Base-by-base conservation (phyloP, 2,113 vertebrate species). In the Phainopepla nitens region DNA sequence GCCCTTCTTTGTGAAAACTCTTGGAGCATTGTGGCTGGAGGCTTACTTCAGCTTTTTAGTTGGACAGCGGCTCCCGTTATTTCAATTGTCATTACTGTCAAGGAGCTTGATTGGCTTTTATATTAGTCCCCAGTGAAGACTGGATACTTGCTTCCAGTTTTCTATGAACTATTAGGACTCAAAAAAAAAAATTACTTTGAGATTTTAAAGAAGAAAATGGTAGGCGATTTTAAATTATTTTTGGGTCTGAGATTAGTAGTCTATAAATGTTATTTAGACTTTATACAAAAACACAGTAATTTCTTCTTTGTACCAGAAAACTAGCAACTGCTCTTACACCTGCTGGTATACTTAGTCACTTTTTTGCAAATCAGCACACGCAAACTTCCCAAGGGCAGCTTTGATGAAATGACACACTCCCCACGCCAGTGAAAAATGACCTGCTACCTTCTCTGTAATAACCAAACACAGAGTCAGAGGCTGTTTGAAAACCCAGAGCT, bases 301-400 rank as follows among this genome's bases (percentile, higher is more conserved):
- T 96, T 95, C 42, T 82, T 80, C 78, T 91, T 92, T 61, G 18
- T 72, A 79, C 31, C 15, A 71, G 80, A 82, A 77, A 96, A 39
- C 50, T 22, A 68, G 31, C n/a, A 84, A 61, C 69, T 66, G 64
- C n/a, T 82, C 62, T 78, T 53, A 91, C 68, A 93, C 75, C 78
- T 58, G 45, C 93, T 77, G 54, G 31, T 79, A 45, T 25, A 64
- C 62, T 93, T 91, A 93, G 49, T 94, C 56, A 91, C 44, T 66
- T 39, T 83, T 89, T 57, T 76, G 68, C 82, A 91, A 78, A 80
- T 76, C 65, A 49, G 68, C 36, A 11, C 42, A 64, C 65, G 49
- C 50, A 70, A 80, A 62, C 39, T 77, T 77, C 47, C 62, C 51
- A 66, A 78, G 15, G 33, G 31, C 54, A 60, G 29, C 28, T 80